Percentiles rank a stretch among this genome's conserved stretches.
phyloP scores from a whole-genome alignment of 1,140 invertebrate species.

The Pseudomyrmex flavicornis region DNA sequence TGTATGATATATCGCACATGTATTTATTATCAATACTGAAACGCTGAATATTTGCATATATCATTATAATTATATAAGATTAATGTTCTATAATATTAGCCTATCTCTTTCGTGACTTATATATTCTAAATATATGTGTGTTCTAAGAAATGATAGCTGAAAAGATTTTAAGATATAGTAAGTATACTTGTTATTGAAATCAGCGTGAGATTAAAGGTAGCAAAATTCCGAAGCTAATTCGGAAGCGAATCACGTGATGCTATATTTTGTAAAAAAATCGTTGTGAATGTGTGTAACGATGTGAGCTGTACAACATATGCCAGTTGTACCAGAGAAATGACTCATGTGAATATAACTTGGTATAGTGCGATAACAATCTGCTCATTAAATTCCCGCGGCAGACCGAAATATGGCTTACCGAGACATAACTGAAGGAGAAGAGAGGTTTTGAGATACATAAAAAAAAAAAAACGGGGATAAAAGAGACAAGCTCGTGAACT shows the following conservation, averaged over 20 bases:
- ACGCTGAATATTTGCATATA: background rate
- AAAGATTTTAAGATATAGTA: background rate
- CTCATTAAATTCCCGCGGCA: conserved; percentile 80
- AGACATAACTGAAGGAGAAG: conserved; percentile 69
- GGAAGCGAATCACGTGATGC: conserved; percentile 59
- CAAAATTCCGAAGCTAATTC: conserved; percentile 21
- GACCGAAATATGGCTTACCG: conserved; percentile 77
- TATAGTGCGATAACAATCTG: conserved; percentile 80
- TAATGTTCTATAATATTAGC: background rate
- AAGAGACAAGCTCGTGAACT: conserved; percentile 58
- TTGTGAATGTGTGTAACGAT: background rate
- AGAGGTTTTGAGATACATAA: conserved; percentile 25
- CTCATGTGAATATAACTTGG: conserved; percentile 76
- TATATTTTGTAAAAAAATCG: conserved; percentile 25
- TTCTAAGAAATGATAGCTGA: background rate
- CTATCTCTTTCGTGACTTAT: background rate
- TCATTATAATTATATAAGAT: background rate
- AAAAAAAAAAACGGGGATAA: conserved; percentile 21
- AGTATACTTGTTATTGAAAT: background rate
- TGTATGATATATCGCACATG: background rate
- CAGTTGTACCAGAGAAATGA: conserved; percentile 74
- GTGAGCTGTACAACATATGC: conserved; percentile 9
- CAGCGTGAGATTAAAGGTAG: background rate
- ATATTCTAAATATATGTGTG: background rate
- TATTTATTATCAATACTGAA: conserved; percentile 32